Percentiles rank a stretch among this genome's conserved stretches.
Conservation (phyloP, 2,888 invertebrate species). For the Epinotia nisella region DNA sequence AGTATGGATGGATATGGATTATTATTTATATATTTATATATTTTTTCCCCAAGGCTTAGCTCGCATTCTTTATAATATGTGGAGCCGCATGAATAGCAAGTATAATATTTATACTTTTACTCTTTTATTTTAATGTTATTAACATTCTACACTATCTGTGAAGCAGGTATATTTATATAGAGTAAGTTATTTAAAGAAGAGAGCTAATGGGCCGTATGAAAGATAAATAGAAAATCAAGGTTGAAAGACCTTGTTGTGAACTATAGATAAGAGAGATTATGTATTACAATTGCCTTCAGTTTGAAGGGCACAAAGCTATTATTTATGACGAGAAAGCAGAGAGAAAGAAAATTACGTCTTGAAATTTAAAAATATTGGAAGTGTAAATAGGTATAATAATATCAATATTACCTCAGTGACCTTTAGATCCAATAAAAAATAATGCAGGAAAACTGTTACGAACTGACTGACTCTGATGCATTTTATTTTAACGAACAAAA, state of each 20-base stretch:
- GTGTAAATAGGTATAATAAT: background rate
- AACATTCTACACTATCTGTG: background rate
- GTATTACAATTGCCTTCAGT: slow-evolving; percentile 8
- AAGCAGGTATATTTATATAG: background rate
- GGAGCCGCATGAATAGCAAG: too few relatives aligned
- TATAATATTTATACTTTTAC: too few relatives aligned
- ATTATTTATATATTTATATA: too few relatives aligned
- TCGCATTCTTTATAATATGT: too few relatives aligned
- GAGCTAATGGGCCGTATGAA: background rate
- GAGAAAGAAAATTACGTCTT: background rate
- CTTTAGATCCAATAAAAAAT: background rate
- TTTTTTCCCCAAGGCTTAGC: too few relatives aligned
- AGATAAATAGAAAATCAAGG: slow-evolving; percentile 31
- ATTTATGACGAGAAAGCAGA: background rate
- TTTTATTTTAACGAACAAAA: slow-evolving; percentile 25
- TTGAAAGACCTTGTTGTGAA: slow-evolving; percentile 12
- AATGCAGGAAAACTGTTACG: background rate
- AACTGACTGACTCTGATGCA: slow-evolving; percentile 4
- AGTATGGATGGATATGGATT: too few relatives aligned
- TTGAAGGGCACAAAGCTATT: slow-evolving; percentile 6
- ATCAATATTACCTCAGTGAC: slow-evolving; percentile 8
- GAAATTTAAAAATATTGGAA: background rate
- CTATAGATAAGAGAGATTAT: slow-evolving; percentile 33
- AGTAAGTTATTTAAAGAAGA: background rate
- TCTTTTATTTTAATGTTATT: too few relatives aligned